These are phyloP conservation scores for Drosophila watanabei DNA, from an alignment of 1,140 invertebrate genomes.

Conservation along the genomic window DNA sequence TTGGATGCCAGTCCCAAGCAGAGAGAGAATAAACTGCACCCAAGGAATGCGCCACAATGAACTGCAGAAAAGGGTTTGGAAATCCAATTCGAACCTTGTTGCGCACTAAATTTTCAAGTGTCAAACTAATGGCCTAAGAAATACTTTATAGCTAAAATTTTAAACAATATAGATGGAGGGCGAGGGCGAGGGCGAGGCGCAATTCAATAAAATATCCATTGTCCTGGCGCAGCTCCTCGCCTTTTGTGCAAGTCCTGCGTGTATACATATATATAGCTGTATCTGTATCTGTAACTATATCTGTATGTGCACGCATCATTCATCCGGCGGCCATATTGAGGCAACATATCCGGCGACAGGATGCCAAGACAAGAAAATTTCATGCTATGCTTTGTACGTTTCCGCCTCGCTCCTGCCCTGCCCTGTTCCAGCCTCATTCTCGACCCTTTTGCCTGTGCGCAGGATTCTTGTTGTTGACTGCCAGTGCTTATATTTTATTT, in stretches of 20 bases:
- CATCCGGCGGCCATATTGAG: conserved; percentile 83
- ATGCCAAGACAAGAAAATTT: conserved; percentile 84
- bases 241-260: conserved; percentile 21
- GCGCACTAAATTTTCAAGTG: conserved; percentile 79
- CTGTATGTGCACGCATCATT: conserved; percentile 74
- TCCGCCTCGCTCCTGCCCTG: conserved; percentile 43
- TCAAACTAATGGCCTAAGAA: conserved; percentile 83
- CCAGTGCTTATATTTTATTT: conserved; percentile 81
- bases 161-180: conserved; percentile 69
- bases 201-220: conserved; percentile 81
- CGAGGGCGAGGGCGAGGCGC: conserved; percentile 40
- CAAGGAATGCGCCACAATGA: conserved; percentile 41
- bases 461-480: conserved; percentile 45
- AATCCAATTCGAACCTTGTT: conserved; percentile 65
- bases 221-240: conserved; percentile 46
- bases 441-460: conserved; percentile 22
- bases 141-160: conserved; percentile 82
- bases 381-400: conserved; percentile 82
- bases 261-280: background rate
- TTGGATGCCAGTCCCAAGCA: conserved; percentile 18
- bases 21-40: conserved; percentile 55
- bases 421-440: conserved; percentile 4
- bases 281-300: conserved; percentile 36
- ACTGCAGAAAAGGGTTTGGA: conserved; percentile 2
- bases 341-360: conserved; percentile 83